Evolutionary conservation across 2,888 invertebrate species (phyloP), one percentile per base, ranked within the genome.

Genomic region (Drosophila flavopinicola): DNA sequence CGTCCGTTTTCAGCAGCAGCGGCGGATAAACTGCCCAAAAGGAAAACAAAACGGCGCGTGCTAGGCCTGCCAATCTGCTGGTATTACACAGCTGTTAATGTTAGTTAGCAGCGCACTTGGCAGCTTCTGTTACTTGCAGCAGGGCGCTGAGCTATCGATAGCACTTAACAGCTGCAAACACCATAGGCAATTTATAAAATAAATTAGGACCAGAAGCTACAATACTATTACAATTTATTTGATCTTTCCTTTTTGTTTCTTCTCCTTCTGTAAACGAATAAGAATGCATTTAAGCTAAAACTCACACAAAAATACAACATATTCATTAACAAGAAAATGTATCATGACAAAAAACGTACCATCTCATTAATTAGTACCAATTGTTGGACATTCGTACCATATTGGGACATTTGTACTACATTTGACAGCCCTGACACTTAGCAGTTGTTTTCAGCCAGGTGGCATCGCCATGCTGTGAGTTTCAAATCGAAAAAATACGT

Each of bases 11-110:
- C 74, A 49, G 15, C 66, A 66, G 41, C 76, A 66, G 72, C 76
- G 72, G 72, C 72, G 72, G 52, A 72, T 66, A 71, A 51, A 75
- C 76, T 72, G 45, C 59, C 7, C 37, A 75, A 59, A 72, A 57
- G 52, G 59, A 75, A 71, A 75, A 60, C 59, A 71, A 72, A 75
- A 48, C 47, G 29, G 30, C 33, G 30, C 37, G 39, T 69, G 29
- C 0, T 5, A 15, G 58, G 7, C 6, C 59, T 73, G 60, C 51
- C 76, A 73, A 57, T 17, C 27, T 35, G 25, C 6, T 33, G 17
- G 5, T 5, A 10, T 1, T 25, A 6, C 7, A 41, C 75, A 74
- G 75, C 75, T 74, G 70, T 32, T 17, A 11, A 10, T 49, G 49
- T 60, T 69, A 42, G 1, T 17, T 38, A 33, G 23, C 47, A 66